Base-by-base conservation (phyloP, 2,113 vertebrate species). In the Podarcis raffonei region DNA sequence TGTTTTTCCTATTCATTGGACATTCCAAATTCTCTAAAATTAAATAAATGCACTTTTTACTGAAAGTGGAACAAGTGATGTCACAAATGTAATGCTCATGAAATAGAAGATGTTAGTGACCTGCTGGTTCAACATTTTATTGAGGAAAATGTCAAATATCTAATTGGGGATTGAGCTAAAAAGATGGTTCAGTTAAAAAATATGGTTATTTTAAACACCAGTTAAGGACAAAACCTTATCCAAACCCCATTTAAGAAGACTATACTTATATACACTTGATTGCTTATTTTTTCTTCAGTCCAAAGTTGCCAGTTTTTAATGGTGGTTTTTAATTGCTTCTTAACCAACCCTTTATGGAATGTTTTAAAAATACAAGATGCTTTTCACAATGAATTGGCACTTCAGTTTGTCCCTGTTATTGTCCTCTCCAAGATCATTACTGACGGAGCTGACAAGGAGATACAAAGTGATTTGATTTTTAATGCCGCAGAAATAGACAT, bases 1-100 rank as follows among this genome's bases (percentile, higher is more conserved):
- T 90, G 78, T 81, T 87, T 85, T 66, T 39, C 89, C 68, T 57
- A 74, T 30, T 23, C 32, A 39, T 87, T 62, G 23, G 23, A 82
- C 15, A 57, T 39, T 81, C 53, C 79, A 88, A 7, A 75, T 75
- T 23, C 86, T 87, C 35, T 32, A 57, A 85, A 85, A 72, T 74
- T 81, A 81, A 81, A 59, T 81, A 86, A 59, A 79, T 53, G 32
- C 39, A 57, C 2, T 57, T 90, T 2, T 77, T 90, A 30, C 23
- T 37, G 77, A 90, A 57, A 65, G 2, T 0, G 83, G 75, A 72
- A 53, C 68, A 65, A 80, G 42, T 48, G 12, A 82, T 76, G 25
- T 66, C 7, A 35, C 86, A 68, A 89, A 57, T 39, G 65, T 27
- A 37, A 5, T 11, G 69, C 37, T 20, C 39, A 4, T 53, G 48